Percentiles rank a stretch among this genome's conserved stretches.
phyloP scores from a whole-genome alignment of 2,113 vertebrate species.

The Rhagologus leucostigma region DNA sequence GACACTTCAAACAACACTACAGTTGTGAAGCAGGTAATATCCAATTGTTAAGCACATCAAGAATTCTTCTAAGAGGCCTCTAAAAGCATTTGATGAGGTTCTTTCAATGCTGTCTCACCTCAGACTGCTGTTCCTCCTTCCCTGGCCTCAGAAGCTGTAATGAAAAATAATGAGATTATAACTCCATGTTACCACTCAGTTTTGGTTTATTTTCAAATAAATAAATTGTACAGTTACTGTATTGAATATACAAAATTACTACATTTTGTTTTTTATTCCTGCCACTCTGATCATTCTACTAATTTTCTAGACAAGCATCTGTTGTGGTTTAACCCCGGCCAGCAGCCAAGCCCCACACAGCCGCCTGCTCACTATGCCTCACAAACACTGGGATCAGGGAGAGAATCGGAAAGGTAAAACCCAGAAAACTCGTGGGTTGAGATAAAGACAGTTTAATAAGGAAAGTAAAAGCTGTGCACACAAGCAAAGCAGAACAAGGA shows the following conservation, averaged over 20 bases:
- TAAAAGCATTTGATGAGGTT: neutral
- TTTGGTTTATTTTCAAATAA: neutral
- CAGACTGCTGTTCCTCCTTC: neutral
- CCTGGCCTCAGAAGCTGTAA: neutral
- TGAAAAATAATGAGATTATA: neutral
- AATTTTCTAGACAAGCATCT: neutral
- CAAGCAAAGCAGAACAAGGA: neutral
- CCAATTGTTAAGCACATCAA: neutral
- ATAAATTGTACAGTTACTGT: neutral
- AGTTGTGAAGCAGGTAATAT: neutral
- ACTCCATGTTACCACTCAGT: neutral
- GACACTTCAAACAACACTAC: neutral
- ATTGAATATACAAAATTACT: neutral
- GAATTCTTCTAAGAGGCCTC: neutral
- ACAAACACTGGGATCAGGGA: neutral
- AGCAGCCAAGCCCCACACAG: neutral
- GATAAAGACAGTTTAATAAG: neutral
- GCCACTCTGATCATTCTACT: neutral
- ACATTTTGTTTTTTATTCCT: neutral
- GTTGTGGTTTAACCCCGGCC: neutral
- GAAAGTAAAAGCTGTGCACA: neutral
- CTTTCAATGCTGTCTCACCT: neutral
- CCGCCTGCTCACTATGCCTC: fast-evolving
- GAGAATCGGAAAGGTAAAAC: fast-evolving
- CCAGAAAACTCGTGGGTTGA: neutral